Base-by-base conservation (phyloP, 2,797 vertebrate genomes). In the Coccyzus lansbergi region DNA sequence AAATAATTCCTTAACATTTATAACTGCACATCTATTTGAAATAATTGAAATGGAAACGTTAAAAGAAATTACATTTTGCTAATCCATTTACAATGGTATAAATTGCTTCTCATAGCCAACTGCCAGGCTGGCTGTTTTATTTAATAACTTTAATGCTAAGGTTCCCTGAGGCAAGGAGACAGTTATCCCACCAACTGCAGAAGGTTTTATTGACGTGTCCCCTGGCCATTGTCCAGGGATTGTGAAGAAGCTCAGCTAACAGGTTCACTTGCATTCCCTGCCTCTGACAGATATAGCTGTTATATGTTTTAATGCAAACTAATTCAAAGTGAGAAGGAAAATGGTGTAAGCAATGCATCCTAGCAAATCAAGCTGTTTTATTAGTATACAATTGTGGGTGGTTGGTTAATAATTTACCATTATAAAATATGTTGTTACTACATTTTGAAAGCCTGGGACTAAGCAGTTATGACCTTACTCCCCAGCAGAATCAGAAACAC, bases 41-140 rank as follows among this genome's bases (percentile, higher is more conserved):
- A 97, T 97, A 96, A 97, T 96, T 97, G 95, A 94, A 97, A 96
- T 15, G 56, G 96, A 97, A 97, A 92, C 52, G 33, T 69, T 95
- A 95, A 95, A 94, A 95, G 91, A 95, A 96, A 89, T 97, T 94
- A 88, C 92, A 87, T 95, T 92, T 93, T 63, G 60, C 92, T 97
- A 96, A 97, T 97, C 96, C 95, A 88, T 96, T 97, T 97, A 96
- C 92, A 95, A 85, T 86, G 91, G 95, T 96, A 96, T 95, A 95
- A 97, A 95, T 95, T 95, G 96, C 94, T 97, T 93, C 94, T 95
- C 92, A 79, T 93, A 96, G 93, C 91, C 95, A 96, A 95, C 93
- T 97, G 96, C 94, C 95, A 93, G 86, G 62, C 60, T 68, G 93
- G 75, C 91, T 95, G 95, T 95, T 97, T 94, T 91, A 96, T 95